Evolutionary conservation across 2,113 vertebrate genomes (phyloP).

Genomic region (Nothocercus nigrocapillus): DNA sequence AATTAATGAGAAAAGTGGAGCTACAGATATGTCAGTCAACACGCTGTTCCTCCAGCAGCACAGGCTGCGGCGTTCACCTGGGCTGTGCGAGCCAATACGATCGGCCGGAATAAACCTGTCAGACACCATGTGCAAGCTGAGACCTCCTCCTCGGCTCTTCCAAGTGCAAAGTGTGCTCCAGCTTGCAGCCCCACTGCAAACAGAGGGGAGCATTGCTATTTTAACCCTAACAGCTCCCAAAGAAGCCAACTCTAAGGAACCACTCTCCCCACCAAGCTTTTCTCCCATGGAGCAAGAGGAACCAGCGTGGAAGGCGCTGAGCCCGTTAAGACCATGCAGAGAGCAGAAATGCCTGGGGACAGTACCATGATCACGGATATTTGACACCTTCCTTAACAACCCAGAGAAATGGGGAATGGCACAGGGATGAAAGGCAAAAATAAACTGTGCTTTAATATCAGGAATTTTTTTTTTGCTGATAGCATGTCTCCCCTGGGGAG

Average conservation of each 20-base stretch:
- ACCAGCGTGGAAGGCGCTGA: neutral
- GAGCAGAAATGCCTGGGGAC: neutral
- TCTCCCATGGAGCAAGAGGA: neutral
- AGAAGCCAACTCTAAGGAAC: too few species aligned
- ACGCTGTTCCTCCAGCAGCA: neutral
- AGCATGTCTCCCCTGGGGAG: neutral
- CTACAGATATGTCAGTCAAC: neutral
- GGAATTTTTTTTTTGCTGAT: neutral
- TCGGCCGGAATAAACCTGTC: neutral
- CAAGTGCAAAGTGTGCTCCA: neutral
- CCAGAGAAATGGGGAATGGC: neutral
- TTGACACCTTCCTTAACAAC: neutral
- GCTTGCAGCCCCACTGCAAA: neutral
- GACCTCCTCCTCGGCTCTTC: neutral
- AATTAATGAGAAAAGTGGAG: neutral
- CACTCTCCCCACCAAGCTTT: neutral
- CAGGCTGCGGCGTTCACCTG: neutral
- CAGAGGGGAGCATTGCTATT: neutral
- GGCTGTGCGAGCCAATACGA: fast-evolving
- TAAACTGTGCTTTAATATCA: neutral
- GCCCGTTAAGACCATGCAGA: neutral
- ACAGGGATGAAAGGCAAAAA: neutral
- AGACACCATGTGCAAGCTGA: neutral
- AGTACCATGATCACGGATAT: fast-evolving
- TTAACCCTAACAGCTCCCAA: neutral